phyloP scores from a whole-genome alignment of 2,113 vertebrate species.

The Hippocampus barbouri region DNA sequence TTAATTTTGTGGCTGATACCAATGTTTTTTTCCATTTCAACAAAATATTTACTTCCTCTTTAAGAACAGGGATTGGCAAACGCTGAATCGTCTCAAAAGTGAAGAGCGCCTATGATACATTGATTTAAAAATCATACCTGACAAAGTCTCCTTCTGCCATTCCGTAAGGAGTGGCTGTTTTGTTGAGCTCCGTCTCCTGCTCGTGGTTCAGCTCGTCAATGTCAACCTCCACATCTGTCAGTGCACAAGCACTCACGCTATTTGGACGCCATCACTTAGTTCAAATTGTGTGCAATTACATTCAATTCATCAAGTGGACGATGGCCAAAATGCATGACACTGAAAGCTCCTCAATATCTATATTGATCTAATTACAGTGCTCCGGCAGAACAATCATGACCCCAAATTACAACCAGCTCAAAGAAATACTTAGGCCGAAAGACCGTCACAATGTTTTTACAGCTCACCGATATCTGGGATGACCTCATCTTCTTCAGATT shows the following conservation, averaged over 20 bases:
- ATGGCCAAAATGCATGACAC: too few relatives aligned
- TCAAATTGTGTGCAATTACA: background rate
- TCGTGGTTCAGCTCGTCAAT: constrained; percentile 90
- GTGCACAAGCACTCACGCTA: background rate
- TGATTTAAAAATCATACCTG: constrained; percentile 67
- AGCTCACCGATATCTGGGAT: constrained; percentile 92
- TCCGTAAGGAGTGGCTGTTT: constrained; percentile 89
- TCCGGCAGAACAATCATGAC: background rate
- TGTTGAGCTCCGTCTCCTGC: constrained; percentile 89
- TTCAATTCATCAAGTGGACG: background rate
- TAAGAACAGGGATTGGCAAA: background rate
- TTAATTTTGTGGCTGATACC: too few relatives aligned
- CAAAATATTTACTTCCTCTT: background rate
- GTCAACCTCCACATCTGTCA: constrained; percentile 90
- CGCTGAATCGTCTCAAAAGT: background rate
- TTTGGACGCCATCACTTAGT: background rate
- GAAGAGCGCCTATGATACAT: too few relatives aligned
- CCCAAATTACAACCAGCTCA: background rate
- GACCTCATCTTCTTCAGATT: constrained; percentile 91
- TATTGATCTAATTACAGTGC: too few relatives aligned
- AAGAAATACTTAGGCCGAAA: background rate
- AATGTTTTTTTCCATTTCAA: background rate
- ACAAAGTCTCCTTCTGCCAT: constrained; percentile 95
- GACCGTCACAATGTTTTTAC: background rate
- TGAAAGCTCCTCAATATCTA: too few relatives aligned